A percentile compares a stretch with the other conserved stretches of the same genome.
phyloP scores from a whole-genome alignment of 2,113 vertebrate species.

The Puma concolor region DNA sequence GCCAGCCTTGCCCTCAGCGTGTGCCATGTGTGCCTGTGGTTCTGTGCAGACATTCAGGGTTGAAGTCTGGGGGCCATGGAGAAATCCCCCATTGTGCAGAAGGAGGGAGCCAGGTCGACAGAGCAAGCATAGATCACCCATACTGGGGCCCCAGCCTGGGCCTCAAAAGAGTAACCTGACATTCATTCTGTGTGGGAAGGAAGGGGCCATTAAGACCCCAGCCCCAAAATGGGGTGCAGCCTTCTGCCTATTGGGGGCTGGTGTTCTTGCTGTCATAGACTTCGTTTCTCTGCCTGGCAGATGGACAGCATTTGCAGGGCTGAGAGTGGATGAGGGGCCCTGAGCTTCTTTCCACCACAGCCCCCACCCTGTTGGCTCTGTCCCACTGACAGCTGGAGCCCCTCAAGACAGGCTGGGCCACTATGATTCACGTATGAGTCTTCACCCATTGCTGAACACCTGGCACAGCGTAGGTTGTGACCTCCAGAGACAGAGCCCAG shows the following conservation, averaged over 20 bases:
- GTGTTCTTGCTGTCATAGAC: background rate
- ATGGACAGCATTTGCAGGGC: background rate
- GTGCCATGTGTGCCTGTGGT: background rate
- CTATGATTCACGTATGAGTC: background rate
- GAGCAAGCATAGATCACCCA: no score
- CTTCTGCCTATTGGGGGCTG: background rate
- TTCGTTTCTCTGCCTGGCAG: background rate
- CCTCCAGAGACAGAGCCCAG: background rate
- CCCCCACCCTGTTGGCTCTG: background rate
- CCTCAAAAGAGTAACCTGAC: background rate
- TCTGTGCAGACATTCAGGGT: background rate
- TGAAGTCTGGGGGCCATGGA: background rate
- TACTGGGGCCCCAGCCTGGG: background rate
- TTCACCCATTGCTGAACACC: background rate
- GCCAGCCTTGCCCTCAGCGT: background rate
- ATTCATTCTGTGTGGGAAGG: accelerated
- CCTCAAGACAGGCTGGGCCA: background rate
- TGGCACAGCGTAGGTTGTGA: no score
- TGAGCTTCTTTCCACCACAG: background rate
- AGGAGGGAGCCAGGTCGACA: background rate
- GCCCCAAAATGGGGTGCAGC: background rate
- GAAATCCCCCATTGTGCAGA: background rate
- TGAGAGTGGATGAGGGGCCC: accelerated
- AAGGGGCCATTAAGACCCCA: no score
- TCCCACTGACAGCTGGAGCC: background rate